Evolutionary conservation across 2,113 vertebrate species (phyloP), one percentile per base, ranked within the genome.

Genomic region (Oxygymnocypris stewartii): DNA sequence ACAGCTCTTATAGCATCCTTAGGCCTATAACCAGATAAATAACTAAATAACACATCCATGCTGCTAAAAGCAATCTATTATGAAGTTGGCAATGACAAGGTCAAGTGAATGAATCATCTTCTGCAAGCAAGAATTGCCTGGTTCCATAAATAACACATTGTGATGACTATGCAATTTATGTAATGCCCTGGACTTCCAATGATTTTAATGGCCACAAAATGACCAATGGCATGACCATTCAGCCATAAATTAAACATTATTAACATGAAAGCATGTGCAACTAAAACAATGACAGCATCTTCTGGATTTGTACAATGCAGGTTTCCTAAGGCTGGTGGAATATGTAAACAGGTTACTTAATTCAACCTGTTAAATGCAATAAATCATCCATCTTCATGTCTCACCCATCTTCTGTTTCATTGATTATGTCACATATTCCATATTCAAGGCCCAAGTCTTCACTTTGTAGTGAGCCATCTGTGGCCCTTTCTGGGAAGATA

Each of bases 381-480:
- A 40, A 74, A 59, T 20, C 51, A 59, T 31, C 16, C 20, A 67
- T 65, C 7, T 35, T 59, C 4, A 73, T 23, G 4, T 40, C 97
- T 84, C 92, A 99, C 98, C 98, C 98, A 93, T 99, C 98, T 86
- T 99, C 98, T 20, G 98, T 99, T 93, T 99, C 98, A 51, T 99
- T 99, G 93, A 99, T 98, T 92, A 99, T 97, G 91, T 99, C 98
- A 87, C 98, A 99, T 94, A 99, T 99, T 99, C 98, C 98, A 99
- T 99, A 93, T 99, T 99, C 73, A 99, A 93, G 0, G 97, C 96
- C 98, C 98, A 99, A n/a, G 93, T 99, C 98, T 92, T 99, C 98
- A 74, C 95, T 97, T 91, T 97, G 98, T 77, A 99, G 94, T 88
- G 98, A 98, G 91, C 98, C 98, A 92, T 99, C 98, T 8, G 98